These are phyloP conservation scores for Euleptes europaea DNA, from an alignment of 2,113 vertebrate species.

Conservation along the genomic window DNA sequence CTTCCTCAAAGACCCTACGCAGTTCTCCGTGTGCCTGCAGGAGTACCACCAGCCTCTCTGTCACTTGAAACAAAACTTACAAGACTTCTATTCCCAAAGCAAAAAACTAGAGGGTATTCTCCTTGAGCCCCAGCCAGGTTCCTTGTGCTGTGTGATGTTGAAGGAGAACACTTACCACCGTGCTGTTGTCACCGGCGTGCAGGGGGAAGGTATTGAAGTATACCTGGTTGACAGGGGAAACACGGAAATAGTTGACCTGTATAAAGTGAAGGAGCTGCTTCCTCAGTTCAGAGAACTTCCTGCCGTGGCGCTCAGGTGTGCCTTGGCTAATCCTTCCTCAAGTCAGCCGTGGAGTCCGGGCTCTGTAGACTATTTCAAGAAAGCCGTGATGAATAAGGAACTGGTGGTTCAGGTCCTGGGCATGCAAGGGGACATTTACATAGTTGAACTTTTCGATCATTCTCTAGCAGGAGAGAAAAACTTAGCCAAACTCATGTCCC, in stretches of 20 bases:
- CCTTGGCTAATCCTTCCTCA: constrained; percentile 78
- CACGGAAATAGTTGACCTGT: constrained; percentile 70
- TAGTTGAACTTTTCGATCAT: constrained; percentile 81
- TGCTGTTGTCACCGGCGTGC: constrained; percentile 73
- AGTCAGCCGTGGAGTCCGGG: constrained; percentile 77
- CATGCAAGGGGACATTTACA: constrained; percentile 67
- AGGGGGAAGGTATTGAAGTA: constrained; percentile 72
- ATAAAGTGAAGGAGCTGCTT: constrained; percentile 76
- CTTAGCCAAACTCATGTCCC: constrained; percentile 78
- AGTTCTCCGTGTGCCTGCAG: constrained; percentile 87
- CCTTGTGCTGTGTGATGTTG: constrained; percentile 84
- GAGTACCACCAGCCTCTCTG: constrained; percentile 74
- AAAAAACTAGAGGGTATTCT: constrained; percentile 60
- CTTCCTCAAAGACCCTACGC: constrained; percentile 77
- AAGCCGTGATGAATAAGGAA: constrained; percentile 79
- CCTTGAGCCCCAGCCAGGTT: constrained; percentile 71
- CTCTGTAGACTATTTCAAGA: constrained; percentile 81
- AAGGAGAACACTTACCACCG: constrained; percentile 82
- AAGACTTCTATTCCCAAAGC: constrained; percentile 76
- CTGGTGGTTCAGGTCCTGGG: constrained; percentile 76
- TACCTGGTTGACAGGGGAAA: constrained; percentile 86
- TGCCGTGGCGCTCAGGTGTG: constrained; percentile 81
- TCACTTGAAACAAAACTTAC: constrained; percentile 76
- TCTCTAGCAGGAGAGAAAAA: constrained; percentile 76
- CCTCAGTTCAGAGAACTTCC: constrained; percentile 79